Evolutionary conservation across 2,888 invertebrate genomes (phyloP), one percentile per base, ranked within the genome.

Genomic region (Drosophila histrio): DNA sequence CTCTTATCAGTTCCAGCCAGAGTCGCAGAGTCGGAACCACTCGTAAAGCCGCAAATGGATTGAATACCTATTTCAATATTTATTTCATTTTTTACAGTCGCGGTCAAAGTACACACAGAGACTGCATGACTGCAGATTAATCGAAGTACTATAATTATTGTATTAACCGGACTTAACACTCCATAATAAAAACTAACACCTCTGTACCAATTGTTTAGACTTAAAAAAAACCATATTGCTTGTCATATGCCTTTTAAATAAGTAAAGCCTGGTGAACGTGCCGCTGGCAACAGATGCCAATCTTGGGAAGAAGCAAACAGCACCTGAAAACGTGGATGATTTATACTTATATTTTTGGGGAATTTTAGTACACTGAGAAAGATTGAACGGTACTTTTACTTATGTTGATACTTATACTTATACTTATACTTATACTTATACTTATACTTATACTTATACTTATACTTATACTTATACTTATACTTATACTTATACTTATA

Each of bases 291-390:
- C 79, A 60, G 61, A 9, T 44, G 7, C 49, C 26, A 67, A 61
- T 62, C 64, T 78, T 67, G 57, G 19, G 49, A 26, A 49, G 39
- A 59, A 56, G 49, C 30, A 39, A 15, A 36, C 34, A n/a, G n/a
- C n/a, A n/a, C n/a, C n/a, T n/a, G n/a, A n/a, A 46, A 83, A 57
- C 62, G 50, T 58, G 49, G 11, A 76, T 86, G 80, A 86, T 86
- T 79, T 86, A 86, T 79, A 57, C n/a, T n/a, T n/a, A n/a, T n/a
- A n/a, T n/a, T n/a, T n/a, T n/a, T n/a, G n/a, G n/a, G n/a, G n/a
- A n/a, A n/a, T 28, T 17, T 2, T 3, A 1, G 6, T 56, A 19
- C 77, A 76, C 72, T 53, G 46, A 28, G 17, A 58, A 54, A 75
- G 32, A 47, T 26, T 8, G 5, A 3, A 32, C 1, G 8, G n/a